Conservation (phyloP, 2,113 vertebrate genomes). For the Centropus unirufus region DNA sequence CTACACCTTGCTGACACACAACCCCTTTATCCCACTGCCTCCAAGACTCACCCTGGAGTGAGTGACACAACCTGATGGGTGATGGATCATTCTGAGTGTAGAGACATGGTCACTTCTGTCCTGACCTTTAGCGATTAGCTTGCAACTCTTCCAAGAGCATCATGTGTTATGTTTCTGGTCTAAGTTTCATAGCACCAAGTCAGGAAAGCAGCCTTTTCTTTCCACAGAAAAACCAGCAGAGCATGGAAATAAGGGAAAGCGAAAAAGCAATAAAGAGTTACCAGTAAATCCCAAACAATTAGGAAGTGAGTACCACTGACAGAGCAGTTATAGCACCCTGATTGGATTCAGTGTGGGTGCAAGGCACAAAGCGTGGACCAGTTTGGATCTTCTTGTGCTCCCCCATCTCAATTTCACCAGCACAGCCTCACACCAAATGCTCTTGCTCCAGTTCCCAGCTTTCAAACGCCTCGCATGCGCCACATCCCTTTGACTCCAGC, state of each 20-base stretch:
- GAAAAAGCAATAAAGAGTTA: not conserved
- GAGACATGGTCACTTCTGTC: fast-evolving
- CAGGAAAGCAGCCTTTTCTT: fast-evolving
- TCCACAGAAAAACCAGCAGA: not conserved
- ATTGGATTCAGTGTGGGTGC: not conserved
- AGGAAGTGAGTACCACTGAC: not conserved
- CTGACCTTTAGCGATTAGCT: not conserved
- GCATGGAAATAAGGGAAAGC: not conserved
- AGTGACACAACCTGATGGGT: not conserved
- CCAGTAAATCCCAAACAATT: not conserved
- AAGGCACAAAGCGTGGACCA: not conserved
- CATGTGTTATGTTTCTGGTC: not conserved
- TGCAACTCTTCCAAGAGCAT: not conserved
- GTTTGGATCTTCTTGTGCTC: not conserved
- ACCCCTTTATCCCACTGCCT: not conserved
- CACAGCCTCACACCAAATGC: not conserved
- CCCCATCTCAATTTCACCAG: not conserved
- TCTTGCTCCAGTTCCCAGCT: not conserved
- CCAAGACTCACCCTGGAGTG: not conserved
- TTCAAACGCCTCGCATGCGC: fast-evolving
- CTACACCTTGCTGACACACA: not conserved
- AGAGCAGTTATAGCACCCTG: not conserved
- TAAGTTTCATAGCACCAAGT: not conserved
- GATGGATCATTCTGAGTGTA: fast-evolving
- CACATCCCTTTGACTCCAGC: not conserved